Percentiles rank a stretch among this genome's conserved stretches.
These are phyloP conservation scores for Tragelaphus buxtoni DNA, from an alignment of 2,113 vertebrate species.

Conservation along the genomic window DNA sequence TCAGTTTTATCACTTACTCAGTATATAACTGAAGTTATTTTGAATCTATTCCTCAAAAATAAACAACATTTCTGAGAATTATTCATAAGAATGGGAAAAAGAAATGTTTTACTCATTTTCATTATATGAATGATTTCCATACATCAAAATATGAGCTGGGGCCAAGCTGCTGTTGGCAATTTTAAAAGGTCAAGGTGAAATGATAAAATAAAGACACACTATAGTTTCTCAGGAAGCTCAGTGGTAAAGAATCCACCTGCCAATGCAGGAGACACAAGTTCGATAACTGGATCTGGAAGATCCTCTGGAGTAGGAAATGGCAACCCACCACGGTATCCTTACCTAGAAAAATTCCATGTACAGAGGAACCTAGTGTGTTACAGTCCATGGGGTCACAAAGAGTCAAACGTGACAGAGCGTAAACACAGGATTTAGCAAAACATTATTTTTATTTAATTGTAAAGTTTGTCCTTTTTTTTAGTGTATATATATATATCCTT, in stretches of 20 bases:
- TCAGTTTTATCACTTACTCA: neutral
- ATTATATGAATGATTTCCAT: neutral
- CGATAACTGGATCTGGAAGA: neutral
- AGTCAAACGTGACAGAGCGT: neutral
- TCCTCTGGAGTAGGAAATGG: neutral
- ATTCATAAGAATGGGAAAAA: neutral
- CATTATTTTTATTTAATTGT: neutral
- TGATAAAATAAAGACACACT: neutral
- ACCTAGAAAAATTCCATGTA: neutral
- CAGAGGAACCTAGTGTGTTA: neutral
- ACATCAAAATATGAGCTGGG: neutral
- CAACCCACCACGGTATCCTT: neutral
- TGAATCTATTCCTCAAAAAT: neutral
- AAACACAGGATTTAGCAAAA: neutral
- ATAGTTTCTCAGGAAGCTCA: neutral
- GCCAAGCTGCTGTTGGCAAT: neutral
- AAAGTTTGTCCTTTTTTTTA: neutral
- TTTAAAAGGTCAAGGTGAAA: neutral
- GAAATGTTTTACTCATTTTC: neutral
- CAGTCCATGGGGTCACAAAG: neutral
- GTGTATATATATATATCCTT: neutral
- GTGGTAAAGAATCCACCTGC: neutral
- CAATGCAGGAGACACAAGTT: neutral
- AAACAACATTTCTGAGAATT: neutral
- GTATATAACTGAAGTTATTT: neutral